Evolutionary conservation across 1,140 invertebrate species (phyloP), one percentile per base, ranked within the genome.

Genomic region (Bombus waltoni): DNA sequence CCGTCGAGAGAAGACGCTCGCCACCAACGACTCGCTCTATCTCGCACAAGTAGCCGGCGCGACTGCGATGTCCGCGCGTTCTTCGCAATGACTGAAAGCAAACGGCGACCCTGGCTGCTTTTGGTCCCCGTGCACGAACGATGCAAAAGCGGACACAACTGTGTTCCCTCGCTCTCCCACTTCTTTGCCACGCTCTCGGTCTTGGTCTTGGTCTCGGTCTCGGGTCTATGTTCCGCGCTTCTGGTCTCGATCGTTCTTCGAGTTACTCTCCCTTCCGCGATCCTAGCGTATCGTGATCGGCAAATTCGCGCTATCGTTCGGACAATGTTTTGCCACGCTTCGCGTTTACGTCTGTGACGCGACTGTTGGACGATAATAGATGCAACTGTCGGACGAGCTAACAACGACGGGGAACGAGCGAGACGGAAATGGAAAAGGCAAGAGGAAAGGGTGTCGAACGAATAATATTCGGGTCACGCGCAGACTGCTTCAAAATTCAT

Each of bases 1-100:
- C 2, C 11, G 59, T n/a, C 5, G 28, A 62, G 25, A 59, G 28
- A 32, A 32, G 18, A 25, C 11, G 13, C 8, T 68, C 66, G 66
- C 6, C 8, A 22, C 18, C 1, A 32, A 35, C 18, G 2, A 25
- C 0, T 18, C 47, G 47, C 18, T 22, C 0, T 68, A 11, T 40
- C 13, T 57, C 47, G 15, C 22, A 8, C 35, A 18, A 10, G 28
- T 15, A 59, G 22, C 10, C 32, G 40, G 32, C 44, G 65, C 44
- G 38, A 28, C 75, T 35, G 13, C 35, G 32, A 22, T 62, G 66
- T 79, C 59, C 68, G 85, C 91, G 91, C 88, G 88, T 86, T 73
- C 91, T 78, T 91, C 79, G 78, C 88, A 81, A 90, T 92, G 89
- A 92, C 92, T 93, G 92, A 92, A 89, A 74, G 83, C 68, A 86